Conservation (phyloP, 2,888 invertebrate genomes). For the Erebia ligea region DNA sequence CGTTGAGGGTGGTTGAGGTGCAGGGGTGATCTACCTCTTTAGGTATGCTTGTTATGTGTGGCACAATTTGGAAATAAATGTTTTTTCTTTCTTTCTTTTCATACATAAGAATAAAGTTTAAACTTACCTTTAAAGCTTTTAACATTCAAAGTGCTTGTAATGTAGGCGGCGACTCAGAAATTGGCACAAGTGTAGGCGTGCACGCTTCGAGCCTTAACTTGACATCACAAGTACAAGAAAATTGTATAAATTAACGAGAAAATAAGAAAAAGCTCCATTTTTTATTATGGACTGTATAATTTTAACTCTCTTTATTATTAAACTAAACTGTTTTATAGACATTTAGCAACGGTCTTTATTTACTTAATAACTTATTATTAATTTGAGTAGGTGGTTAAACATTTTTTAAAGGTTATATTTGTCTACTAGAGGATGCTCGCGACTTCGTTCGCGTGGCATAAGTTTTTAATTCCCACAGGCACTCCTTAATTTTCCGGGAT, state of each 20-base stretch:
- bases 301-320: not conserved
- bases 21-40: too few relatives aligned
- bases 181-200: constrained; percentile 6
- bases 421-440: too few relatives aligned
- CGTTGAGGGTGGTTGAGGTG: too few relatives aligned
- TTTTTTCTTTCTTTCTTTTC: too few relatives aligned
- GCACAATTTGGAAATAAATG: too few relatives aligned
- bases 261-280: not conserved
- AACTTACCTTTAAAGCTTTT: not conserved
- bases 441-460: too few relatives aligned
- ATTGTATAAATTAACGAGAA: not conserved
- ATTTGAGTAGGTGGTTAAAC: not conserved
- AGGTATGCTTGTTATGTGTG: too few relatives aligned
- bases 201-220: not conserved
- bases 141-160: constrained; percentile 1
- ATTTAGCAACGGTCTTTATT: not conserved
- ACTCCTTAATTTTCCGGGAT: too few relatives aligned
- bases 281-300: not conserved
- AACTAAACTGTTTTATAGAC: too few relatives aligned
- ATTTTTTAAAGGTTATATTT: not conserved
- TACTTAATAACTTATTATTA: not conserved
- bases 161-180: constrained; percentile 3
- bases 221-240: not conserved
- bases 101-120: not conserved
- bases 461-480: too few relatives aligned